phyloP scores from a whole-genome alignment of 2,888 invertebrate species.

The Minunthozetes semirufus region DNA sequence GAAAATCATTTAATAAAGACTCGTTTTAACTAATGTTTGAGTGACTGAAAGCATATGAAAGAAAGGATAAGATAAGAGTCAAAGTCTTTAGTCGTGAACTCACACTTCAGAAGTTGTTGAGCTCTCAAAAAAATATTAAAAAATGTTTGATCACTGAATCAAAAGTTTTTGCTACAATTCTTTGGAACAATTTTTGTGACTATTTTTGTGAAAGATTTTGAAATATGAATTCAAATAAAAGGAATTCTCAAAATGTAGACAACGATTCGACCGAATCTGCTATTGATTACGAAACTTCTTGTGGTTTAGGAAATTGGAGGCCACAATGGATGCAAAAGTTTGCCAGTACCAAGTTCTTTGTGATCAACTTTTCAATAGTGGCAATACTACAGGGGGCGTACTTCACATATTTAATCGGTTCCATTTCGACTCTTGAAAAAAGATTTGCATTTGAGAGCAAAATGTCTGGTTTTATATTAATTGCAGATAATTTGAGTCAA shows the following conservation, averaged over 20 bases:
- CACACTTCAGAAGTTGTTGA: too few relatives aligned
- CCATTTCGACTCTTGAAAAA: constrained; percentile 39
- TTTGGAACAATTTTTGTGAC: neutral
- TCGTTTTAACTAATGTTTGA: neutral
- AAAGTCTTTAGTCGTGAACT: neutral
- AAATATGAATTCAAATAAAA: neutral
- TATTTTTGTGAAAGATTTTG: too few relatives aligned
- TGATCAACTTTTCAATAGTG: constrained; percentile 36
- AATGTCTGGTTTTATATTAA: constrained; percentile 37
- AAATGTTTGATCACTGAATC: neutral
- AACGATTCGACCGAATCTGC: neutral
- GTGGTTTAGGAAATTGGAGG: constrained; percentile 40
- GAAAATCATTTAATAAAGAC: too few relatives aligned
- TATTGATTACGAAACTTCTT: constrained; percentile 28
- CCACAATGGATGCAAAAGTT: constrained; percentile 38
- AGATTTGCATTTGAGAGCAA: constrained; percentile 38
- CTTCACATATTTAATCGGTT: constrained; percentile 38
- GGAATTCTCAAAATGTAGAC: neutral
- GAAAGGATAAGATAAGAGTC: neutral
- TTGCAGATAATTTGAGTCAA: constrained; percentile 40
- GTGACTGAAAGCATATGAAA: neutral
- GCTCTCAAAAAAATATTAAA: neutral
- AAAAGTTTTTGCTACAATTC: neutral
- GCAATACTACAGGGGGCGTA: constrained; percentile 39
- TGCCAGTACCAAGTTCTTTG: constrained; percentile 34